phyloP scores from a whole-genome alignment of 2,797 vertebrate genomes.

The Neosilurus hyrtlii region DNA sequence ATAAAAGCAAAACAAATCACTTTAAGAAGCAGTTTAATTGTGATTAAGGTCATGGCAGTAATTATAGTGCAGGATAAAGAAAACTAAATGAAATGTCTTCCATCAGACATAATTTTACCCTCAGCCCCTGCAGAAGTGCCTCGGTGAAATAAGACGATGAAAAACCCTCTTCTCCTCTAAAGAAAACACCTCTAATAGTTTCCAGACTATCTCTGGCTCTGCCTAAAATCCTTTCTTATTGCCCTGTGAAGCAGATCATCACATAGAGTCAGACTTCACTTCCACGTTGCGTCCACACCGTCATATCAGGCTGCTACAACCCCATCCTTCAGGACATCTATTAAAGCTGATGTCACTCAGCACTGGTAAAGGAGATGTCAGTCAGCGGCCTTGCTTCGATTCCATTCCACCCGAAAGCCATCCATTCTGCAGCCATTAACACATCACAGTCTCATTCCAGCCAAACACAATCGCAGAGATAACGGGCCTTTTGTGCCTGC shows the following conservation, averaged over 20 bases:
- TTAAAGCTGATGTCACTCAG: slow-evolving; percentile 43
- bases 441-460: slow-evolving; percentile 83
- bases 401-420: slow-evolving; percentile 72
- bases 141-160: slow-evolving; percentile 12
- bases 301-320: slow-evolving; percentile 59
- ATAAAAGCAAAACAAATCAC: slow-evolving; percentile 4
- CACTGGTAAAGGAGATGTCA: slow-evolving; percentile 55
- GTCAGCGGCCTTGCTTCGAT: slow-evolving; percentile 70
- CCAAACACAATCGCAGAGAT: slow-evolving; percentile 84
- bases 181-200: slow-evolving; percentile 34
- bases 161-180: slow-evolving; percentile 31
- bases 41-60: slow-evolving; percentile 15
- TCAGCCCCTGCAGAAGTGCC: slow-evolving; percentile 17
- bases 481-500: slow-evolving; percentile 84
- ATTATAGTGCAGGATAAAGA: slow-evolving; percentile 26
- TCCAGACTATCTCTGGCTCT: slow-evolving; percentile 36
- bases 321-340: slow-evolving; percentile 68
- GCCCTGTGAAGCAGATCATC: slow-evolving; percentile 22
- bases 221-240: slow-evolving; percentile 12
- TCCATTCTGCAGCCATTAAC: slow-evolving; percentile 80
- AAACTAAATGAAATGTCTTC: slow-evolving; percentile 14
- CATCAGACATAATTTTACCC: slow-evolving; percentile 18
- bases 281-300: slow-evolving; percentile 49
- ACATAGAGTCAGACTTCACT: slow-evolving; percentile 35
- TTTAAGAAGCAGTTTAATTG: background rate